These are phyloP conservation scores for Luscinia luscinia DNA, from an alignment of 2,797 vertebrate genomes.

Conservation along the genomic window DNA sequence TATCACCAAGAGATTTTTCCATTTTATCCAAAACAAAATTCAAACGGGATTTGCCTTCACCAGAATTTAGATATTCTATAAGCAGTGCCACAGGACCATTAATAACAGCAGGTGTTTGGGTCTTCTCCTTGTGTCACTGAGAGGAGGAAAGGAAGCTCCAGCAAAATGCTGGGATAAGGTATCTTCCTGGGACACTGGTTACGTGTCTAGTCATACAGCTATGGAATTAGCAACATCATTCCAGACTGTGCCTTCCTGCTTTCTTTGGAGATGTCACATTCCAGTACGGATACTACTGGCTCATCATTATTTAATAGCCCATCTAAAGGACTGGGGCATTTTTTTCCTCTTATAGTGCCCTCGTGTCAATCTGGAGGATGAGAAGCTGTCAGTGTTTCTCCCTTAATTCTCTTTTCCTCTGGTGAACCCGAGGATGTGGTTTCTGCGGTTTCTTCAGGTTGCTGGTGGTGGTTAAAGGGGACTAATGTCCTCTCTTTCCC, in stretches of 20 bases:
- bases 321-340: neutral
- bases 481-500: neutral
- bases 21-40: neutral
- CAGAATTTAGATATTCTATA: neutral
- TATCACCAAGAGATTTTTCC: neutral
- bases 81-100: neutral
- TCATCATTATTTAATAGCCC: conserved; percentile 24
- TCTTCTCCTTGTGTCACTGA: neutral
- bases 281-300: neutral
- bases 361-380: neutral
- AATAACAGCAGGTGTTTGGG: neutral
- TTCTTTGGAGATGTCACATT: neutral
- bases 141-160: neutral
- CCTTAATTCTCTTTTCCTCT: neutral
- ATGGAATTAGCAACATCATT: conserved; percentile 27
- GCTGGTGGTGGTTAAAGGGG: neutral
- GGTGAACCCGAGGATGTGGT: neutral
- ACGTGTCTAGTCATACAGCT: neutral
- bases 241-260: neutral
- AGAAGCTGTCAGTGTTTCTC: neutral
- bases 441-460: neutral
- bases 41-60: neutral
- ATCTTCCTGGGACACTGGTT: neutral
- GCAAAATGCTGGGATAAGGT: neutral
- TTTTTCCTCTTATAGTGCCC: neutral